phyloP scores from a whole-genome alignment of 2,113 vertebrate genomes.

The Calypte anna region DNA sequence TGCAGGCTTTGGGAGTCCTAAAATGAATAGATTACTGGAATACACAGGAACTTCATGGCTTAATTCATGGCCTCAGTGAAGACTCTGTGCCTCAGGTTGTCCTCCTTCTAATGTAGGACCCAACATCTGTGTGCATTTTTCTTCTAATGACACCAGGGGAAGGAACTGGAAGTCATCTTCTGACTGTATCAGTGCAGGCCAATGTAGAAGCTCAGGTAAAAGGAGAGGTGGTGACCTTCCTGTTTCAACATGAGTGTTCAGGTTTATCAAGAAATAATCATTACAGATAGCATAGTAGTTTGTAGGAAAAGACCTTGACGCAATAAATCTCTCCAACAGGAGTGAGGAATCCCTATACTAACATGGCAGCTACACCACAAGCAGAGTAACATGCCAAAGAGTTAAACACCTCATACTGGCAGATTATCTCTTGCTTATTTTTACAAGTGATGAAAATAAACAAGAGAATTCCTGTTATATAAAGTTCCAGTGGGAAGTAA shows the following conservation, averaged over 20 bases:
- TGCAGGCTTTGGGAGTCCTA: neutral
- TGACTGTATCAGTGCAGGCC: neutral
- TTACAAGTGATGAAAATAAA: neutral
- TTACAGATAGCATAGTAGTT: neutral
- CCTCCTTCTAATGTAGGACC: neutral
- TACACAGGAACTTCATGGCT: neutral
- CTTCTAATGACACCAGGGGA: neutral
- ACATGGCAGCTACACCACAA: neutral
- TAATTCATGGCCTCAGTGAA: neutral
- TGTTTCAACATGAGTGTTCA: fast-evolving
- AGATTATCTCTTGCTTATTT: neutral
- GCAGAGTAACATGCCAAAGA: neutral
- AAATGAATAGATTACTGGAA: neutral
- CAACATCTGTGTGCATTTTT: neutral
- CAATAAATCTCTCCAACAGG: neutral
- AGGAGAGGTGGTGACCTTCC: neutral
- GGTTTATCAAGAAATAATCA: neutral
- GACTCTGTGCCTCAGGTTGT: neutral
- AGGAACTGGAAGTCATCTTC: neutral
- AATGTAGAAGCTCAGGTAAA: neutral
- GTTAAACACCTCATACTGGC: neutral
- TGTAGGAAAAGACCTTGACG: neutral
- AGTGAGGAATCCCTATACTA: neutral
- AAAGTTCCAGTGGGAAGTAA: neutral
- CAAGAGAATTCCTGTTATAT: fast-evolving